phyloP scores from a whole-genome alignment of 2,888 invertebrate species.

The Chalcis sispes region DNA sequence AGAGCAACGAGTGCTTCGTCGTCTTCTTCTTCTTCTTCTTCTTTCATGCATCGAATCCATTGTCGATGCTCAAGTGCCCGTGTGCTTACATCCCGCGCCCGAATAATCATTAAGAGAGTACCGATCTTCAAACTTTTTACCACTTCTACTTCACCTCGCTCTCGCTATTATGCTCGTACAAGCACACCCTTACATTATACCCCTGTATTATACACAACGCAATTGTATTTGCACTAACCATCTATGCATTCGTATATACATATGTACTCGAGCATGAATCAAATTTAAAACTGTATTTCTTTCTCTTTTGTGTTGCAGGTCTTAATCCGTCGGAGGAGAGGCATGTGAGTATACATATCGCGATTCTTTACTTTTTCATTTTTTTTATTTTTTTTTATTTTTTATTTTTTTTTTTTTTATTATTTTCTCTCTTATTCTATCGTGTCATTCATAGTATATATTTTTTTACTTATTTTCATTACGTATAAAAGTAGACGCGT shows the following conservation, averaged over 20 bases:
- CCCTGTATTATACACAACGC: neutral
- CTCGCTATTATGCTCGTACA: constrained; percentile 34
- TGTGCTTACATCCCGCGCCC: constrained; percentile 11
- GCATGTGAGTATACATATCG: constrained; percentile 79
- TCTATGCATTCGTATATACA: neutral
- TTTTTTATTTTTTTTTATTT: neutral
- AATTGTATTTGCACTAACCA: neutral
- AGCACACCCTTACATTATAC: neutral
- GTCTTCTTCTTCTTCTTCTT: no score
- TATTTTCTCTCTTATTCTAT: neutral
- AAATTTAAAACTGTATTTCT: constrained; percentile 38
- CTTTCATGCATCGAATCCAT: constrained; percentile 36
- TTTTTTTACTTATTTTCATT: no score
- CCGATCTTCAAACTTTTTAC: constrained; percentile 27
- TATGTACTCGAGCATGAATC: neutral
- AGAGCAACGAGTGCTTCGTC: no score
- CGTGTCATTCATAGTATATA: neutral
- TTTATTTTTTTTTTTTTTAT: no score
- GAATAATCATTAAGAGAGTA: constrained; percentile 54
- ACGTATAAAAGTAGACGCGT: no score
- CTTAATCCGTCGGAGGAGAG: constrained; percentile 82
- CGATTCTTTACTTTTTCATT: constrained; percentile 18
- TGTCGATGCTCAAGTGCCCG: constrained; percentile 51
- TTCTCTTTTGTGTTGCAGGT: constrained; percentile 76
- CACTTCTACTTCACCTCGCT: constrained; percentile 35